Percentiles rank a stretch among this genome's conserved stretches.
These are phyloP conservation scores for Pristis pectinata DNA, from an alignment of 2,797 vertebrate genomes.

Conservation along the genomic window DNA sequence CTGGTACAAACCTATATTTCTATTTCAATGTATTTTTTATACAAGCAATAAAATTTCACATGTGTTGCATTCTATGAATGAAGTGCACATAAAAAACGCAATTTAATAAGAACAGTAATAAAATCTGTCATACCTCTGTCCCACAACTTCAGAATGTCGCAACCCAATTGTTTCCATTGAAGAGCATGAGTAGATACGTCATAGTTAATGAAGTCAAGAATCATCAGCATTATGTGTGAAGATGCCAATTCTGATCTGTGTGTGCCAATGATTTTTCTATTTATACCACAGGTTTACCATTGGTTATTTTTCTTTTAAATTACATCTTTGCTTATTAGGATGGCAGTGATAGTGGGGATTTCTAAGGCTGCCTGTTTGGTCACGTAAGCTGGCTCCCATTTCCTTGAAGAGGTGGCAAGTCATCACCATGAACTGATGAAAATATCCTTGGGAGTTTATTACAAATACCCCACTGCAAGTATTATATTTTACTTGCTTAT, in stretches of 20 bases:
- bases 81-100: constrained; percentile 32
- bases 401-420: constrained; percentile 4
- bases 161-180: constrained; percentile 26
- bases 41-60: constrained; percentile 36
- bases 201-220: neutral
- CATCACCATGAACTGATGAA: neutral
- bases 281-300: constrained; percentile 16
- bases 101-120: constrained; percentile 32
- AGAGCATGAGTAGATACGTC: neutral
- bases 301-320: neutral
- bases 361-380: neutral
- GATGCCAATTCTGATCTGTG: neutral
- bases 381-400: neutral
- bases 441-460: neutral
- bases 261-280: neutral
- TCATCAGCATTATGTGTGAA: constrained; percentile 26
- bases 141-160: neutral
- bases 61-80: constrained; percentile 37
- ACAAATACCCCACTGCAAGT: neutral
- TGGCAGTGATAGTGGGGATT: neutral
- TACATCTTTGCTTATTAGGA: neutral
- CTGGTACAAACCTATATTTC: constrained; percentile 31
- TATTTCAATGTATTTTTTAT: constrained; percentile 35
- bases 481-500: neutral
- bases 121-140: neutral